These are phyloP conservation scores for Aphodius granarius DNA, from an alignment of 2,888 invertebrate species.

Conservation along the genomic window DNA sequence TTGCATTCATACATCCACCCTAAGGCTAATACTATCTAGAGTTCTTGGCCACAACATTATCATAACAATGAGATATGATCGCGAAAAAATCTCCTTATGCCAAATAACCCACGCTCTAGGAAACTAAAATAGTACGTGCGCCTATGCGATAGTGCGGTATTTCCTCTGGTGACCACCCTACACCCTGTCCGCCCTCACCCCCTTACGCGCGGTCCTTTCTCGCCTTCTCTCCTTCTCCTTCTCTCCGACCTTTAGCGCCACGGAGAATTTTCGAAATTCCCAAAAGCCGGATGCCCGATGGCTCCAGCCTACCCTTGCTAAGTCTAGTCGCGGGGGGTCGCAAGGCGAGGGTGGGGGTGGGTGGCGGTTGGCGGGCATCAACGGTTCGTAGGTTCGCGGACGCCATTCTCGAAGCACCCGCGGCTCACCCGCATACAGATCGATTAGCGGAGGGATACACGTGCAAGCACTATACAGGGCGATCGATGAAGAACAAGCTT, in stretches of 20 bases:
- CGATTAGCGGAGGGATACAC: constrained; percentile 5
- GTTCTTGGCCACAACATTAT: too few relatives aligned
- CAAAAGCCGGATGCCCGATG: constrained; percentile 13
- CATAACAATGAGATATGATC: not conserved
- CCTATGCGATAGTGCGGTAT: not conserved
- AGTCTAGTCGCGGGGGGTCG: not conserved
- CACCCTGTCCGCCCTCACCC: not conserved
- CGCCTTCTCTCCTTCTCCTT: not conserved
- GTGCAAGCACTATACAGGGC: constrained; percentile 3
- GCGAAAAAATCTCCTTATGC: not conserved
- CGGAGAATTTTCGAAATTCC: constrained; percentile 13
- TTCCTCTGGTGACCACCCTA: not conserved
- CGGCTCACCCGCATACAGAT: constrained; percentile 6
- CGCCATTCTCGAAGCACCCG: constrained; percentile 12
- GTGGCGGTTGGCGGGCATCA: not conserved
- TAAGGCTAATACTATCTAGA: too few relatives aligned
- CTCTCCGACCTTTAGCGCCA: not conserved
- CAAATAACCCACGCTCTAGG: not conserved
- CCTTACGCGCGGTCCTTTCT: not conserved
- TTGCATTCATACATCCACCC: too few relatives aligned
- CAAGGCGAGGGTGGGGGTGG: not conserved
- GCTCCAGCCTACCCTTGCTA: not conserved
- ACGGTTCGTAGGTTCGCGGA: constrained; percentile 3
- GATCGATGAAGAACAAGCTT: too few relatives aligned
- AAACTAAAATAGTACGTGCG: not conserved